Evolutionary conservation across 1,140 invertebrate genomes (phyloP).

Genomic region (Notospermus geniculatus): DNA sequence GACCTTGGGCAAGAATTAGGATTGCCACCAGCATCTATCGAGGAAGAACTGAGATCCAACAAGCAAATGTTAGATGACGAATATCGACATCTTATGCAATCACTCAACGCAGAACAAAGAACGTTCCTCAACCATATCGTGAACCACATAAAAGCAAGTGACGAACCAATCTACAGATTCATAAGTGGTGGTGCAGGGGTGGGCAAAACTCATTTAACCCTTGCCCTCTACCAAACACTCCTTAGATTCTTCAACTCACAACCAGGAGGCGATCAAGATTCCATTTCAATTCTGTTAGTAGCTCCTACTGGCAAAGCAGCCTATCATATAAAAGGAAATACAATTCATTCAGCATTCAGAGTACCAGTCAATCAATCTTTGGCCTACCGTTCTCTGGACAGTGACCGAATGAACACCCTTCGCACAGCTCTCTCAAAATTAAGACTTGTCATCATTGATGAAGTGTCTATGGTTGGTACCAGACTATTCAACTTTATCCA

Average conservation of each 20-base stretch:
- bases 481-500: constrained; percentile 28
- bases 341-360: constrained; percentile 24
- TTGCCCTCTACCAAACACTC: constrained; percentile 21
- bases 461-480: constrained; percentile 31
- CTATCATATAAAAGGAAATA: constrained; percentile 24
- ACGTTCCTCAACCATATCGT: constrained; percentile 6
- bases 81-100: not conserved
- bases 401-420: constrained; percentile 23
- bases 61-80: constrained; percentile 9
- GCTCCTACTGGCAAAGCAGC: constrained; percentile 29
- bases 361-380: constrained; percentile 21
- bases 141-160: constrained; percentile 9
- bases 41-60: no score
- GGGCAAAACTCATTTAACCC: constrained; percentile 24
- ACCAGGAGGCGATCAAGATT: constrained; percentile 22
- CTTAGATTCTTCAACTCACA: constrained; percentile 16
- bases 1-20: constrained; percentile 20
- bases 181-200: not conserved
- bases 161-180: not conserved
- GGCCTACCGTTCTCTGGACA: constrained; percentile 24
- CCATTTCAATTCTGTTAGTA: constrained; percentile 20
- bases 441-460: constrained; percentile 28
- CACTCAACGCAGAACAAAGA: not conserved
- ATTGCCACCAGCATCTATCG: constrained; percentile 8
- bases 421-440: constrained; percentile 3